phyloP scores from a whole-genome alignment of 2,797 vertebrate species.

The Mionectes olivaceus region DNA sequence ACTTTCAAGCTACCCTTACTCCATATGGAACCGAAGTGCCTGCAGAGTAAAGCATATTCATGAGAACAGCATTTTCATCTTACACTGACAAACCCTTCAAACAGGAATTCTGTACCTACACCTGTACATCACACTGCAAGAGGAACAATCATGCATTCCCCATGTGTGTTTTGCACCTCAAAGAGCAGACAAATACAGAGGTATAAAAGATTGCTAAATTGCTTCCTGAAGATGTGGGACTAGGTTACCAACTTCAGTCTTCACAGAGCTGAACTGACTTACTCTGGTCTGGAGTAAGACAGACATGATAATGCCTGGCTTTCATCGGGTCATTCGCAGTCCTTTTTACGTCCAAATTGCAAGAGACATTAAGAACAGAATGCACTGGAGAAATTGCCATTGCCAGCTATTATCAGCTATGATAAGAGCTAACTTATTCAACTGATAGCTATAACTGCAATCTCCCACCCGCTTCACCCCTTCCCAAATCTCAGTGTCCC shows the following conservation, averaged over 20 bases:
- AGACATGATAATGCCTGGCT: not conserved
- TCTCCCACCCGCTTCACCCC: not conserved
- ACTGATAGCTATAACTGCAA: not conserved
- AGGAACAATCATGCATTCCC: not conserved
- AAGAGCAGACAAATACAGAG: not conserved
- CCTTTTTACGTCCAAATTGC: not conserved
- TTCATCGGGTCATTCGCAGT: not conserved
- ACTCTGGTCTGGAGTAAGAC: not conserved
- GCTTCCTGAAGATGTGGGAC: not conserved
- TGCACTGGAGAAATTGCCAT: not conserved
- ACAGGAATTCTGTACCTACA: not conserved
- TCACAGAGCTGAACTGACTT: not conserved
- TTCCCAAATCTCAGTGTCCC: not conserved
- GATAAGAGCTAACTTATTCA: not conserved
- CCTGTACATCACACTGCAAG: not conserved
- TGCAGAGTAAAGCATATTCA: not conserved
- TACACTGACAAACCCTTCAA: not conserved
- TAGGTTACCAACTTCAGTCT: not conserved
- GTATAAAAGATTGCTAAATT: not conserved
- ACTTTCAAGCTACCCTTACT: conserved; percentile 5
- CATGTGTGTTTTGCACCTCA: fast-evolving
- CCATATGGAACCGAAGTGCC: not conserved
- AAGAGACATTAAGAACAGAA: not conserved
- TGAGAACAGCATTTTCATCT: not conserved
- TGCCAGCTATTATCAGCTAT: not conserved